Evolutionary conservation across 2,113 vertebrate species (phyloP), one percentile per base, ranked within the genome.

Genomic region (Malurus alboscapulatus): DNA sequence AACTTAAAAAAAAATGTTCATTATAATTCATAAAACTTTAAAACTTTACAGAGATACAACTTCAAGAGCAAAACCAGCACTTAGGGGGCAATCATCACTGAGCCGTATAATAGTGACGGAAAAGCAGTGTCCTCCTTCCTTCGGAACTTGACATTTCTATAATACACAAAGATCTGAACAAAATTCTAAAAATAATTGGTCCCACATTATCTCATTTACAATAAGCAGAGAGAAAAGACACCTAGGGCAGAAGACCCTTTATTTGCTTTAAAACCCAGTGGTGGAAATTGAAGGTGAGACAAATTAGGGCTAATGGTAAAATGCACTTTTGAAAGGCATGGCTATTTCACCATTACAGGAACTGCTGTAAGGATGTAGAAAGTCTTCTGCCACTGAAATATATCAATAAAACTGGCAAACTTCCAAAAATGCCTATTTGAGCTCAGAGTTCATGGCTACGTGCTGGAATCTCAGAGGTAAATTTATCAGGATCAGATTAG

Each of bases 131-230:
- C 25, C 53, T 68, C 47, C 47, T 66, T 82, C 79, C 67, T 79
- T 29, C 6, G 3, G 50, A 84, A 67, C 82, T 67, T 74, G 69
- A 87, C 66, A 62, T 66, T 84, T 80, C 45, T 87, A 32, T 74
- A 71, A 89, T 24, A 59, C 5, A 27, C 6, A 1, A 16, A 75
- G 44, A 82, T 79, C 34, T 50, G 50, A 94, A 84, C 45, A 69
- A 61, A 93, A 84, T 34, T 54, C 44, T 66, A 51, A 87, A 78
- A 94, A 93, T 91, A 94, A 94, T 63, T 90, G 61, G 74, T 91
- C 78, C 90, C 82, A 87, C 44, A 45, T 42, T 53, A 84, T 53
- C 73, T 58, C 38, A 38, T 55, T 68, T 53, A 74, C 10, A 82
- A 4, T 54, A 78, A 75, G 48, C 6, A 81, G 29, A 58, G 15